Conservation (phyloP, 2,113 vertebrate genomes). For the Mesitornis unicolor region DNA sequence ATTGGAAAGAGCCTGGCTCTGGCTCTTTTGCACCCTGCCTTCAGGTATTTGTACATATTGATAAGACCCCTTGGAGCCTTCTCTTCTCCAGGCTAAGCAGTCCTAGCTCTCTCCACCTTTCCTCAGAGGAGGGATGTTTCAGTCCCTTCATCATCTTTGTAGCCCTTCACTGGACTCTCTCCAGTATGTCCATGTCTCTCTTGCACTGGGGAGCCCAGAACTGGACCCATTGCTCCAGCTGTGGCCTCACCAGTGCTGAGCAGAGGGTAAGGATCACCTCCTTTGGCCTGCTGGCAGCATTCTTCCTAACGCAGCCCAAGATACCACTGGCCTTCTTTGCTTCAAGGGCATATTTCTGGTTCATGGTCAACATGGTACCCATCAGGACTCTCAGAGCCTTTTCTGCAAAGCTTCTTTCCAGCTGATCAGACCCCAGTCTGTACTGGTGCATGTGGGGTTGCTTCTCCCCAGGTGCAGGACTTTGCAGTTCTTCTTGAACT, state of each 20-base stretch:
- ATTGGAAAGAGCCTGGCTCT: background rate
- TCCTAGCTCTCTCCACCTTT: background rate
- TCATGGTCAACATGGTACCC: background rate
- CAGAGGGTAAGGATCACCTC: background rate
- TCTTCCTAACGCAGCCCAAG: background rate
- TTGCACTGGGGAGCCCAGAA: background rate
- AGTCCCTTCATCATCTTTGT: rapidly evolving
- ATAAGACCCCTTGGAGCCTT: background rate
- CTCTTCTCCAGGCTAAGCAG: background rate
- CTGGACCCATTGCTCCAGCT: background rate
- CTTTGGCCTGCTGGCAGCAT: rapidly evolving
- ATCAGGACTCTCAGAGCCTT: rapidly evolving
- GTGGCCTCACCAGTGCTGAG: background rate
- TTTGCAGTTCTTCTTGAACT: background rate
- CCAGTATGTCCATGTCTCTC: background rate
- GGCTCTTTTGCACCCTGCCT: background rate
- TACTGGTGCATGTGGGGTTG: background rate
- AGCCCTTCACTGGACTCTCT: background rate
- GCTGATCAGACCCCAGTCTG: background rate
- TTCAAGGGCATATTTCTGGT: background rate
- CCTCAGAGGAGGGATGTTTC: background rate
- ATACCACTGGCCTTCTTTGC: background rate
- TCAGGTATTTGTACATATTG: background rate
- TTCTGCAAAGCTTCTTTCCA: background rate
- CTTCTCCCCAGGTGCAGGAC: background rate